Evolutionary conservation across 2,888 invertebrate species (phyloP).

Genomic region (Steinernema carpocapsae): DNA sequence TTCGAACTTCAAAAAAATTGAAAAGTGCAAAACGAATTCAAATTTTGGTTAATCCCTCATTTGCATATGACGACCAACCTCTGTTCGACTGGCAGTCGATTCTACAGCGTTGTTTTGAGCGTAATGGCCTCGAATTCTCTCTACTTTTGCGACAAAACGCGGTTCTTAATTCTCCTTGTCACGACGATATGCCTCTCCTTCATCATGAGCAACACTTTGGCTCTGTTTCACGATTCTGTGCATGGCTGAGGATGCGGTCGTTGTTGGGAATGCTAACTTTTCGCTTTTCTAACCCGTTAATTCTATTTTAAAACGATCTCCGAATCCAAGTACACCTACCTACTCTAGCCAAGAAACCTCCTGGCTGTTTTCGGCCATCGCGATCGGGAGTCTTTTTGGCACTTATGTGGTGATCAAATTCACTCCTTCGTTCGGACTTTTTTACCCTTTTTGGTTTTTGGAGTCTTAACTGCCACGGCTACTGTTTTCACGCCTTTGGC

Average conservation of each 20-base stretch:
- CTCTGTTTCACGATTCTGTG: conserved; percentile 46
- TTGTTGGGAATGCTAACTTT: conserved; percentile 8
- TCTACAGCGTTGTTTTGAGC: too few species aligned
- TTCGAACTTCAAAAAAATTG: too few species aligned
- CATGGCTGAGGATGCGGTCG: conserved; percentile 37
- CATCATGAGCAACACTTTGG: conserved; percentile 45
- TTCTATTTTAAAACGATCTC: neutral
- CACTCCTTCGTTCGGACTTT: conserved; percentile 16
- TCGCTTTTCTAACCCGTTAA: neutral
- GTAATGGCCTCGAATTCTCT: neutral
- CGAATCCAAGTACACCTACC: conserved; percentile 26
- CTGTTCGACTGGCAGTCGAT: too few species aligned
- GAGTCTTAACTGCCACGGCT: conserved; percentile 14
- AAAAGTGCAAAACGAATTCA: too few species aligned
- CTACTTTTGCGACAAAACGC: conserved; percentile 32
- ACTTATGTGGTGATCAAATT: conserved; percentile 11
- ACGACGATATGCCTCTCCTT: conserved; percentile 46
- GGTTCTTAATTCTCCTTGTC: conserved; percentile 30
- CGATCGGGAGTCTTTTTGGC: conserved; percentile 9
- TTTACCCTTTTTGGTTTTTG: neutral
- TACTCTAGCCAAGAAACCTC: neutral
- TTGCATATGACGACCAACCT: too few species aligned
- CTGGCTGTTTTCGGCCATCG: conserved; percentile 19
- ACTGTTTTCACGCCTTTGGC: conserved; percentile 11
- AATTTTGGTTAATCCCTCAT: too few species aligned